Base-by-base conservation (phyloP, 1,140 invertebrate species). In the Drosophila ogumai region DNA sequence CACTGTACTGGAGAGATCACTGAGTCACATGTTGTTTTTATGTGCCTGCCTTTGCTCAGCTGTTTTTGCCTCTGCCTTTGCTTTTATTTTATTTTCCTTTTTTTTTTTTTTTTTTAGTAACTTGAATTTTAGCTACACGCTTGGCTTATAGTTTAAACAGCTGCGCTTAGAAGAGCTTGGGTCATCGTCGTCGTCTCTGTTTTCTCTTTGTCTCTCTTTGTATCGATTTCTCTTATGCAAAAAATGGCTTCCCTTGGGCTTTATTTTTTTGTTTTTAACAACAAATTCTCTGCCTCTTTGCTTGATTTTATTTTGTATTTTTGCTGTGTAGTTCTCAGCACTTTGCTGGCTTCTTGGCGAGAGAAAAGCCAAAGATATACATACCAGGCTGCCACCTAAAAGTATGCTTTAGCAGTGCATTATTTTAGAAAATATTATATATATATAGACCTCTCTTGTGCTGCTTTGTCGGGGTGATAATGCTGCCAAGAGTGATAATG, bases 331-430 rank as follows among this genome's bases (percentile, higher is more conserved):
- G 28, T 63, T 63, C 54, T 59, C 31, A 54, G 60, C 61, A 65
- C 56, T 61, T 65, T 10, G 38, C 15, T 40, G 61, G 38, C 57
- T 65, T 65, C 56, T 31, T 60, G 57, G 31, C 38, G 6, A 17
- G 4, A 32, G 25, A 6, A 38, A 46, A 32, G n/a, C 32, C 17
- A 5, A 19, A 31, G 3, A n/a, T 3, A 6, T 10, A 31, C 25
- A 6, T 10, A 31, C 25, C 10, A 7, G 25, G 22, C 13, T 13
- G 31, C 19, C 76, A 72, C 81, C 85, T 52, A 78, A 88, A 90
- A 88, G 84, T 90, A 88, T 88, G 3, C 47, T 47, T n/a, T 3
- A 9, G 84, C 84, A 73, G 54, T 34, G 46, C 10, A 15, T 7
- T 5, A 1, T 4, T 2, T 3, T 17, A 1, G n/a, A 50, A 50